Evolutionary conservation across 2,888 invertebrate genomes (phyloP).

Genomic region (Phorcus lineatus): DNA sequence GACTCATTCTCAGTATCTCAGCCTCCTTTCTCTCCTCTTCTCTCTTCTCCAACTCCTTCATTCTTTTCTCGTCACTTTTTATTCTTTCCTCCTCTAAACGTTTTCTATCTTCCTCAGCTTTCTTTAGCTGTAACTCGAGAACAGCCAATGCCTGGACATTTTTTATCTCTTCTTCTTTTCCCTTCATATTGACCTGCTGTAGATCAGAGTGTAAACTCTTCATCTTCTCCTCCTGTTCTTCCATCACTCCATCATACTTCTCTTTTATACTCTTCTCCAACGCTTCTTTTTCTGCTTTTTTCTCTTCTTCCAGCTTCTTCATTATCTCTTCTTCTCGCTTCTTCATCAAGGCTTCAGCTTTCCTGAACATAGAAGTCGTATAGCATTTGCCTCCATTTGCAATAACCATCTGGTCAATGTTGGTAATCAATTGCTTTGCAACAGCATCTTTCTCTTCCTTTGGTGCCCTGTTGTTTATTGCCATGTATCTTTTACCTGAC

Average conservation of each 20-base stretch:
- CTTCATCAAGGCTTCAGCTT: slow-evolving; percentile 28
- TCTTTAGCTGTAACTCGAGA: background rate
- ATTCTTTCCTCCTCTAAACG: background rate
- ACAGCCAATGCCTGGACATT: background rate
- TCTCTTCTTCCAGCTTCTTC: slow-evolving; percentile 22
- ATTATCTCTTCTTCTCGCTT: slow-evolving; percentile 29
- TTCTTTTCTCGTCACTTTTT: background rate
- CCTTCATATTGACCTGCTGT: slow-evolving; percentile 6
- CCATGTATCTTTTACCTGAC: background rate
- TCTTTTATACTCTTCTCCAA: slow-evolving; percentile 11
- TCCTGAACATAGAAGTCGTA: slow-evolving; percentile 31
- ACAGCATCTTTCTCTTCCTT: slow-evolving; percentile 25
- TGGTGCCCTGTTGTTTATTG: slow-evolving; percentile 29
- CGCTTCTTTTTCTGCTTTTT: background rate
- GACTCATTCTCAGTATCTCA: background rate
- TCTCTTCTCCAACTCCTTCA: background rate
- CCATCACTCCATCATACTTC: slow-evolving; percentile 4
- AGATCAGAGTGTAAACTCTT: background rate
- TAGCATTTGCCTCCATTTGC: slow-evolving; percentile 33
- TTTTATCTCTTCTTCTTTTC: background rate
- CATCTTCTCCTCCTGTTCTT: background rate
- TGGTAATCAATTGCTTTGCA: slow-evolving; percentile 19
- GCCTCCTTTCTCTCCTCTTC: background rate
- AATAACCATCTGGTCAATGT: slow-evolving; percentile 26
- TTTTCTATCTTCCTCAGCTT: background rate